phyloP scores from a whole-genome alignment of 2,797 vertebrate genomes.

The Petrocephalus sullivani region DNA sequence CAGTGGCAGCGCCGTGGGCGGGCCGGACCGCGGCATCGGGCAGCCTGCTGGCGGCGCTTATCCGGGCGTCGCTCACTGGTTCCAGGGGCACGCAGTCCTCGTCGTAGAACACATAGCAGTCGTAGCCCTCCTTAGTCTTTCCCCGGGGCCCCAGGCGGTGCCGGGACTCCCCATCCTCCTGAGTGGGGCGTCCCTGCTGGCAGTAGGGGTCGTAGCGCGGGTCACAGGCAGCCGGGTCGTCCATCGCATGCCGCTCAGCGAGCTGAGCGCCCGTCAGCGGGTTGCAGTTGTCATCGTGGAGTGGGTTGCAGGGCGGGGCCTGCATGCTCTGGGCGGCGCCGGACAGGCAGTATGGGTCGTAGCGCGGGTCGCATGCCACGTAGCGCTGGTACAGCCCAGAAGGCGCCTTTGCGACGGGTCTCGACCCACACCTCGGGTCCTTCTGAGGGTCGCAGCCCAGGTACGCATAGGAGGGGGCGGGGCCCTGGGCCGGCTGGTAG shows the following conservation, averaged over 20 bases:
- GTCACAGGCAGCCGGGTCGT: slow-evolving; percentile 43
- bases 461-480: slow-evolving; percentile 61
- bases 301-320: slow-evolving; percentile 62
- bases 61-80: slow-evolving; percentile 40
- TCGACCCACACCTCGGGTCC: slow-evolving; percentile 54
- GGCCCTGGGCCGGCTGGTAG: slow-evolving; percentile 45
- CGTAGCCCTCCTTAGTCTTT: slow-evolving; percentile 72
- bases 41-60: background rate
- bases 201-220: slow-evolving; percentile 53
- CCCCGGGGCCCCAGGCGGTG: slow-evolving; percentile 64
- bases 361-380: slow-evolving; percentile 59
- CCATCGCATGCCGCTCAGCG: slow-evolving; percentile 39
- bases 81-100: slow-evolving; percentile 60
- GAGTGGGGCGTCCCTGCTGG: slow-evolving; percentile 36
- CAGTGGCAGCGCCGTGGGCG: slow-evolving; percentile 14
- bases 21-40: background rate
- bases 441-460: slow-evolving; percentile 65
- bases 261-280: slow-evolving; percentile 58
- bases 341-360: slow-evolving; percentile 57
- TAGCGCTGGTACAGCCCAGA: slow-evolving; percentile 56
- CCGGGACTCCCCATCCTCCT: slow-evolving; percentile 43
- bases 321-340: slow-evolving; percentile 40
- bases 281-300: slow-evolving; percentile 65
- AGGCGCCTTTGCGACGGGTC: slow-evolving; percentile 55
- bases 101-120: slow-evolving; percentile 71